Base-by-base conservation (phyloP, 2,888 invertebrate species). In the Nemapogon koenigi region DNA sequence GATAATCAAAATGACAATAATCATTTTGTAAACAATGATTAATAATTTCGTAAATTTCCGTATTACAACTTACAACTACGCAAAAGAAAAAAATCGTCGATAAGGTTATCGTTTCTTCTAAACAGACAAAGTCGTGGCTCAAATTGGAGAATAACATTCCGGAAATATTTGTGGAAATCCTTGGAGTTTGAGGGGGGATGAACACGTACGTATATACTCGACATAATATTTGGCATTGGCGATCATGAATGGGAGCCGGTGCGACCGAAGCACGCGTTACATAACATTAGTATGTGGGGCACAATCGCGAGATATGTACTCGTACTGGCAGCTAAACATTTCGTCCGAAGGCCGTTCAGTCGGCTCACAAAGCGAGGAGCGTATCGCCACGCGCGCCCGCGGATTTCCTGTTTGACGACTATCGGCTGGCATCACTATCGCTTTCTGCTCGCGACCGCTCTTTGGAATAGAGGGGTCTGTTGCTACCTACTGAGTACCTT, bases 361-460 rank as follows among this genome's bases (percentile, higher is more conserved):
- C 17, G 58, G 58, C 53, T 56, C 59, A 66, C 69, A 66, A 66
- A 65, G 69, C 69, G 30, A 62, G 58, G 62, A 56, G 60, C 59
- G 57, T 66, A 65, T 63, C 62, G 62, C 57, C 57, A 59, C 62
- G 72, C 71, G 69, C 73, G 66, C 71, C 62, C 66, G 62, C 68
- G 55, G 13, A 62, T 70, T 76, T 78, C 76, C 76, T 78, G 78
- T 72, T 76, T 72, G 71, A 76, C 76, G 65, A 73, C 76, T 75
- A 76, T 73, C 67, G 62, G 65, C 75, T 75, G 71, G 73, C 75
- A 75, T 75, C 75, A 75, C 76, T 78, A 70, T 75, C 67, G 69
- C 67, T 75, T 73, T 72, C 75, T 75, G 75, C 58, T 62, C 60
- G 53, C 61, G 65, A 55, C 59, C 67, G 69, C n/a, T 11, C 11